Percentiles rank a stretch among this genome's conserved stretches.
phyloP scores from a whole-genome alignment of 1,140 invertebrate genomes.

The Drosophila murphyi region DNA sequence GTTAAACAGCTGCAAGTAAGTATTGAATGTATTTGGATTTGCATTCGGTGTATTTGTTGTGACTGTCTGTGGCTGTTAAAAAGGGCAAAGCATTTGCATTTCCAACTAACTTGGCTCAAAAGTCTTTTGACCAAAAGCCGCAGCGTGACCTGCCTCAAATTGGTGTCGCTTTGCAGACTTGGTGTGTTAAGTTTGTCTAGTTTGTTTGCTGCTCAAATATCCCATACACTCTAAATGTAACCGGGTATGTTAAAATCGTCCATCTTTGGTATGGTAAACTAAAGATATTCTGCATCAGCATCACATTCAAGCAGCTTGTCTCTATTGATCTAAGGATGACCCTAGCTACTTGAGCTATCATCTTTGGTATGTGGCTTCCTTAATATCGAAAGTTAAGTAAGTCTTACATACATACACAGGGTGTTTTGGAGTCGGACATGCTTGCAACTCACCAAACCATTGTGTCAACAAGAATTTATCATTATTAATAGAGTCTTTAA shows the following conservation, averaged over 20 bases:
- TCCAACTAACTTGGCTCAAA: slow-evolving; percentile 24
- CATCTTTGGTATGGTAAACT: not conserved
- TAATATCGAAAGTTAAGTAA: no score
- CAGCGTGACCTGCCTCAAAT: slow-evolving; percentile 24
- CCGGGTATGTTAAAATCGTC: not conserved
- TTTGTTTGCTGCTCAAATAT: not conserved
- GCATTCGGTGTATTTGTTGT: not conserved
- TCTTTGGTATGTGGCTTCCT: no score
- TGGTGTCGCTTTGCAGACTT: not conserved
- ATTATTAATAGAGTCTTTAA: slow-evolving; percentile 12
- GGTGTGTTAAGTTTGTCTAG: not conserved
- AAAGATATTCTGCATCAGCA: no score
- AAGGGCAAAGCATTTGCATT: slow-evolving; percentile 46
- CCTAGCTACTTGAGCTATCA: no score
- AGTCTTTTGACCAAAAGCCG: slow-evolving; percentile 31
- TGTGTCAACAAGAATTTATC: slow-evolving; percentile 29
- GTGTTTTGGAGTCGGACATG: not conserved
- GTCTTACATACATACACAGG: not conserved
- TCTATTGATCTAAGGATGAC: no score
- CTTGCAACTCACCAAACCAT: not conserved
- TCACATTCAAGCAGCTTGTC: no score
- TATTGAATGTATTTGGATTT: slow-evolving; percentile 7
- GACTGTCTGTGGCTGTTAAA: slow-evolving; percentile 13
- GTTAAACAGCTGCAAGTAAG: not conserved
- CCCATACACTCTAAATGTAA: not conserved